Base-by-base conservation (phyloP, 1,140 invertebrate species). In the Armadillidium nasatum region DNA sequence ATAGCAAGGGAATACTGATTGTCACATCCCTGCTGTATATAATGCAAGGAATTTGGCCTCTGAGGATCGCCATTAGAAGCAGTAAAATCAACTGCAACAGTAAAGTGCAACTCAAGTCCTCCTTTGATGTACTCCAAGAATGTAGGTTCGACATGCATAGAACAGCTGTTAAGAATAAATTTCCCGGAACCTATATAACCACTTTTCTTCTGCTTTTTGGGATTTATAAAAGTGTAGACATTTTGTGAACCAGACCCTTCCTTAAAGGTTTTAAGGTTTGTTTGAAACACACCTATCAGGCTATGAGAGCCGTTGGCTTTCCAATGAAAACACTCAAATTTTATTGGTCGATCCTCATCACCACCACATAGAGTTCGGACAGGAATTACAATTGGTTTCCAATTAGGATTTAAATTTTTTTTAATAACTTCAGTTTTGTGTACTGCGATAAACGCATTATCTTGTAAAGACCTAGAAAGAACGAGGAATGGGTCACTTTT, bases 1-100 rank as follows among this genome's bases (percentile, higher is more conserved):
- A 90, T 86, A n/a, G 88, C 88, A 11, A 84, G 81, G 69, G 85
- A 83, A 78, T 89, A 89, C 79, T 88, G 86, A 82, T 89, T 89
- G 69, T 83, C 82, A 44, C 73, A 50, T 54, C 75, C 76, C 7
- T 83, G 83, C 60, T 84, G 82, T 21, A 83, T 81, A 79, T 85
- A 88, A 82, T 90, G 89, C 6, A 90, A 83, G 10, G 88, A 88
- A 0, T 82, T 82, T 4, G 87, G 84, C 33, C 86, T 83, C 71
- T 84, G 83, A 19, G 88, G 88, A 76, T 88, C 85, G 0, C 88
- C 87, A 84, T 90, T 90, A 0, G 88, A 89, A 7, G 88, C 87
- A 19, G 89, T 90, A 79, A 90, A 90, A 83, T 90, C 89, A 44
- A 90, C 84, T 15, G 88, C 87, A 75, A 90, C 87, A 10, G 88